Evolutionary conservation across 2,888 invertebrate genomes (phyloP), one percentile per base, ranked within the genome.

Genomic region (Drosophila algonquin): DNA sequence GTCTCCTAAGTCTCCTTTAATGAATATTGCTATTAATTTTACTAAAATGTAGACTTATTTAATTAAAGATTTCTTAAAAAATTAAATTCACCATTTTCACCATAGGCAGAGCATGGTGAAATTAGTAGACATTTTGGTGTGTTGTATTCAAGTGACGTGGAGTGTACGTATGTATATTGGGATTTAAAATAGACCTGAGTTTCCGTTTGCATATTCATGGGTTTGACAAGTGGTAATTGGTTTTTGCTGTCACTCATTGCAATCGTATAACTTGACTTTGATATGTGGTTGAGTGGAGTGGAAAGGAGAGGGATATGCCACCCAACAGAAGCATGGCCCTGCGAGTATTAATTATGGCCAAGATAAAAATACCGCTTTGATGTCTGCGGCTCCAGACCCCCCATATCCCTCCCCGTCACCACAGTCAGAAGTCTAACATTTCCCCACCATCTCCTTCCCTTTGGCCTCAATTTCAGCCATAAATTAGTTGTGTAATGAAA

Each of bases 141-240:
- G 7, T 27, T n/a, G n/a, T 6, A 27, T 27, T 27, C 27, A 27
- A 7, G 27, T 27, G 27, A 8, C 7, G 30, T 8, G 2, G 30
- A 30, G 7, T 27, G 7, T 27, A 27, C 7, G 0, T 27, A 7
- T 8, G 0, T 27, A 7, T 8, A 24, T 24, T 14, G 7, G 2
- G 2, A 2, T 14, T 14, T 14, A 14, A 14, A 6, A 6, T 1
- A 14, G 6, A 40, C 0, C 40, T 14, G 6, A 10, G 58, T 12
- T 40, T 18, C 40, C 40, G 64, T 56, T 30, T 40, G 3, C 47
- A 52, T 52, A 68, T 57, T 10, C 35, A n/a, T 58, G 71, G 30
- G 9, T 6, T 58, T 71, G 71, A 32, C 71, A 71, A 54, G 14
- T 30, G 27, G 50, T 63, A 70, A 72, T 72, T 72, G 71, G 40